Evolutionary conservation across 2,797 vertebrate genomes (phyloP), one percentile per base, ranked within the genome.

Genomic region (Micropoecilia bifurca): DNA sequence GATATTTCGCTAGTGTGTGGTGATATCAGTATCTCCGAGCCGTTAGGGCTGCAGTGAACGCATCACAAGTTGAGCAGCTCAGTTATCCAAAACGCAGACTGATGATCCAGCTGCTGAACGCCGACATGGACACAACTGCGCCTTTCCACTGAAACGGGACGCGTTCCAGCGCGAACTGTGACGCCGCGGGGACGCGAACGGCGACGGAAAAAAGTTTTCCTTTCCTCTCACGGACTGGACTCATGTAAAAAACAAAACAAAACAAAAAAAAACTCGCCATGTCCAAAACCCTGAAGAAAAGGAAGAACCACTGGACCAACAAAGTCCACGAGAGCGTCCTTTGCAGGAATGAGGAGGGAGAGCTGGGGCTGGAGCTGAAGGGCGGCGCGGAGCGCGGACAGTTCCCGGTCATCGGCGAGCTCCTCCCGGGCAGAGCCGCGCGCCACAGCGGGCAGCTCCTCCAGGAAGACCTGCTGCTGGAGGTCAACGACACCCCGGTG

Each of bases 401-500:
- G 94, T 99, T 99, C 95, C 97, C 98, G 74, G 96, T 98, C 79
- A 91, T 99, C 92, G 98, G 97, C 76, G 97, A 97, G 93, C 96
- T 88, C 36, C 85, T 77, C 91, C 95, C 95, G 82, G 97, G 95
- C 84, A 93, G 93, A 92, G 96, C 96, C 91, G 90, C 90, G 85
- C 96, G 96, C 93, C 96, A 96, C 89, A 95, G 96, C 93, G 96
- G 97, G 78, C 93, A 88, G 89, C 87, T 95, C 75, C 77, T 47
- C 86, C 91, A 80, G 86, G 95, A 95, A 53, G 97, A 99, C 91
- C 96, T 99, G 78, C 95, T 99, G 33, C 94, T 99, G 95, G 98
- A 99, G 95, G 98, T 98, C 88, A 99, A 99, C 88, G 98, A 99
- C 82, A 99, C 97, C 83, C 97, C 98, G 20, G 97, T 99, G 95